Evolutionary conservation across 2,797 vertebrate genomes (phyloP).

Genomic region (Uromys caudimaculatus): DNA sequence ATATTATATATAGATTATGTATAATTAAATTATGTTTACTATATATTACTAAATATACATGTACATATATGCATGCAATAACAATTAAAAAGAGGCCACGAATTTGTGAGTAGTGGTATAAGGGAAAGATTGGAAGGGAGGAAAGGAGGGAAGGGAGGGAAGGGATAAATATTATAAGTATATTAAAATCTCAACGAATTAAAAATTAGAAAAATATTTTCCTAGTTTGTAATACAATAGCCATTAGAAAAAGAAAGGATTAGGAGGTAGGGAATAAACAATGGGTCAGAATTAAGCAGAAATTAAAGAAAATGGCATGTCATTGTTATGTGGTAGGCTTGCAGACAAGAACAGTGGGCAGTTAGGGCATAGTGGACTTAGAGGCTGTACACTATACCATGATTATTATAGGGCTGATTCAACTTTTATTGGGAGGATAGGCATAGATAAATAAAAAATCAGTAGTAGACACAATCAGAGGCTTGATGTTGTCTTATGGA

Average conservation of each 20-base stretch:
- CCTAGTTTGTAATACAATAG: neutral
- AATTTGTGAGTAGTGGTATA: neutral
- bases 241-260: neutral
- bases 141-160: neutral
- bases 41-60: neutral
- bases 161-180: neutral
- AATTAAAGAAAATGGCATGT: neutral
- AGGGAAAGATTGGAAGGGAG: neutral
- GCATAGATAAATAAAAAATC: neutral
- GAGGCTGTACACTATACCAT: neutral
- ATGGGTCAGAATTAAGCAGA: neutral
- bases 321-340: too few relatives aligned
- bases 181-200: neutral
- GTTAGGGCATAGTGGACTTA: neutral
- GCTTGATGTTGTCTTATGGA: neutral
- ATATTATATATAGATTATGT: neutral
- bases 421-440: neutral
- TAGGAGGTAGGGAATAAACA: neutral
- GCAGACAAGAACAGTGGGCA: neutral
- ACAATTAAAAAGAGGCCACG: neutral
- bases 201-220: neutral
- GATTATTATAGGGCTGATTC: neutral
- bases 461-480: neutral
- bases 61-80: neutral
- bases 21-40: neutral